phyloP scores from a whole-genome alignment of 2,797 vertebrate genomes.

The Clarias pachynema region DNA sequence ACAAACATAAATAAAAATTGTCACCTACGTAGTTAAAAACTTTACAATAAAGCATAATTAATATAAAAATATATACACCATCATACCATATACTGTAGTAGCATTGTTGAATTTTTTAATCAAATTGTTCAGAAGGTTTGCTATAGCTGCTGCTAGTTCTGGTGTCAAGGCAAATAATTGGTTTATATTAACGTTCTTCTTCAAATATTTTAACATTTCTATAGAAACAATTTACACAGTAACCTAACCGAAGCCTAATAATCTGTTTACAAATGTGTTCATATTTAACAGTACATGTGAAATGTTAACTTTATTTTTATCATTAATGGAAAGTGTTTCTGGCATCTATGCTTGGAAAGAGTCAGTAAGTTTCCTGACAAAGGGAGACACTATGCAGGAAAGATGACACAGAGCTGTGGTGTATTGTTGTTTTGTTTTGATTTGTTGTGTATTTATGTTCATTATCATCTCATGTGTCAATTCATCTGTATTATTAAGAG shows the following conservation, averaged over 20 bases:
- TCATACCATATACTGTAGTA: neutral
- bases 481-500: no score
- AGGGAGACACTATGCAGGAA: neutral
- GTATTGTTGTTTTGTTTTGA: neutral
- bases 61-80: neutral
- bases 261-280: neutral
- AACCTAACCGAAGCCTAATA: neutral
- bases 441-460: neutral
- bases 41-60: no score
- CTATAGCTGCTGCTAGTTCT: neutral
- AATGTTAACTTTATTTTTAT: neutral
- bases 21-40: neutral
- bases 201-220: conserved; percentile 1
- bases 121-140: neutral
- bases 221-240: neutral
- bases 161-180: neutral
- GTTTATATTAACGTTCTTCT: neutral
- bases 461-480: neutral
- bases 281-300: neutral
- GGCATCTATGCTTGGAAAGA: neutral
- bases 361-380: conserved; percentile 1
- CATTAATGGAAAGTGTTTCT: neutral
- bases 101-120: neutral
- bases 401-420: neutral
- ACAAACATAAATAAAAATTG: neutral